Conservation (phyloP, 2,888 invertebrate genomes). For the Lycaena phlaeas region DNA sequence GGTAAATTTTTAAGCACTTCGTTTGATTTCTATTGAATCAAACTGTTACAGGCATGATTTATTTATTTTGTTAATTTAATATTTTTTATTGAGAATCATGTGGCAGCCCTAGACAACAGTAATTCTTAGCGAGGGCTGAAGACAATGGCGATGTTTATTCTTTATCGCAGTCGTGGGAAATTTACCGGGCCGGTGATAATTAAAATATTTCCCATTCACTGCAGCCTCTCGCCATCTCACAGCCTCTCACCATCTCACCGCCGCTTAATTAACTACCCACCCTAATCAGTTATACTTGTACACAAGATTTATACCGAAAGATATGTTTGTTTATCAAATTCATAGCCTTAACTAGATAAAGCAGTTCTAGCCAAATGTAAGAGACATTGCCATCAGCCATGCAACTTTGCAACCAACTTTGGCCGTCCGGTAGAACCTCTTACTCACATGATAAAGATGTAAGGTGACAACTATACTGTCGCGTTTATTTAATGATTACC, state of each 20-base stretch:
- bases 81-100: not conserved
- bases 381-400: too few species aligned
- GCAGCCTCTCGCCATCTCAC: conserved; percentile 27
- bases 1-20: too few species aligned
- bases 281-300: conserved; percentile 35
- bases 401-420: too few species aligned
- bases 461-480: too few species aligned
- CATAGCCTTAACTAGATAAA: too few species aligned
- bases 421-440: too few species aligned
- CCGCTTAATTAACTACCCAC: conserved; percentile 53
- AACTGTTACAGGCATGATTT: too few species aligned
- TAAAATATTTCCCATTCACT: conserved; percentile 61
- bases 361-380: too few species aligned
- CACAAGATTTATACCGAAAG: not conserved
- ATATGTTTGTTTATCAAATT: not conserved
- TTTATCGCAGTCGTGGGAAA: conserved; percentile 73
- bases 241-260: conserved; percentile 25
- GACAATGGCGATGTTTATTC: conserved; percentile 68
- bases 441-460: too few species aligned
- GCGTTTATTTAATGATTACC: too few species aligned
- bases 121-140: conserved; percentile 60
- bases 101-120: conserved; percentile 24
- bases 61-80: too few species aligned
- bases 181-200: conserved; percentile 60
- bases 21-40: too few species aligned